A percentile compares a stretch with the other conserved stretches of the same genome.
Evolutionary conservation across 2,113 vertebrate genomes (phyloP).

Genomic region (Reinhardtius hippoglossoides): DNA sequence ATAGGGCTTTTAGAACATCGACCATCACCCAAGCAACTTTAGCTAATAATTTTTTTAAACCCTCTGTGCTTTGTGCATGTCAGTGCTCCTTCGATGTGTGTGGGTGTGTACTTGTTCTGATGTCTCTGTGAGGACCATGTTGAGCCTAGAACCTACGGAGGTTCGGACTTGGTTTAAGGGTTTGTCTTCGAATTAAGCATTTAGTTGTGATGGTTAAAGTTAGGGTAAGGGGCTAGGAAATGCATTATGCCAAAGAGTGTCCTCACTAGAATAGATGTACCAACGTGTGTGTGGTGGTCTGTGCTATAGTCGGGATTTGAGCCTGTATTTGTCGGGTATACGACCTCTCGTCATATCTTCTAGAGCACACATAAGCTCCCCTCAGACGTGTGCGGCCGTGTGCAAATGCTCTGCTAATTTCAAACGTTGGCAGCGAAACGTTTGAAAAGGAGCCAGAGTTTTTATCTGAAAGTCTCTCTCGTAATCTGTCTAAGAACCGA

Average conservation of each 20-base stretch:
- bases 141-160: too few relatives aligned
- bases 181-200: too few relatives aligned
- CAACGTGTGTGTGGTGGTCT: neutral
- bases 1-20: conserved; percentile 75
- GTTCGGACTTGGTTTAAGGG: too few relatives aligned
- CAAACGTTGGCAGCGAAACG: neutral
- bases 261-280: too few relatives aligned
- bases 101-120: conserved; percentile 13
- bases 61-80: conserved; percentile 69
- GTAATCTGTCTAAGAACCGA: too few relatives aligned
- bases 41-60: conserved; percentile 78
- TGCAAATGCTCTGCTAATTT: neutral
- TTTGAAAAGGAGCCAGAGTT: too few relatives aligned
- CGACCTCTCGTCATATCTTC: conserved; percentile 18
- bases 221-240: too few relatives aligned
- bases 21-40: conserved; percentile 72
- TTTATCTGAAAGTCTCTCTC: too few relatives aligned
- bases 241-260: too few relatives aligned
- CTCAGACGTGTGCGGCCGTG: neutral
- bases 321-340: conserved; percentile 32
- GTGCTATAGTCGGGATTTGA: conserved; percentile 43
- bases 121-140: too few relatives aligned
- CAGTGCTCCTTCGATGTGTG: conserved; percentile 27
- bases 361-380: neutral
- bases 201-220: too few relatives aligned